These are phyloP conservation scores for Andrena chrysosceles DNA, from an alignment of 2,888 invertebrate genomes.

Conservation along the genomic window DNA sequence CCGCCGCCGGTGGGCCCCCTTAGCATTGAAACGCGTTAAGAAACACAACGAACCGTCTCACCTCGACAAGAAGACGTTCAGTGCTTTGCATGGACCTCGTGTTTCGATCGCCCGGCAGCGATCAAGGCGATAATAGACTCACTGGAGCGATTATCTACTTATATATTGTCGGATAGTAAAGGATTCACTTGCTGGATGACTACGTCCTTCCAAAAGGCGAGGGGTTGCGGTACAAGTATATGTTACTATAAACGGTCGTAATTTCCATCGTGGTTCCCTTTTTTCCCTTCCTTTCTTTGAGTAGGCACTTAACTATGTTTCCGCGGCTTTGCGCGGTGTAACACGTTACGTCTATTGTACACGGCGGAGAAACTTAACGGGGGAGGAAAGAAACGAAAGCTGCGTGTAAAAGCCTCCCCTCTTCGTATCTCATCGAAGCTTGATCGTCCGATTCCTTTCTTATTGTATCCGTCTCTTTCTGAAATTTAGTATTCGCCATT, in stretches of 20 bases:
- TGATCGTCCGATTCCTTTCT: conserved; percentile 47
- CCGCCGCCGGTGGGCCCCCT: not conserved
- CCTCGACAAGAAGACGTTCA: conserved; percentile 15
- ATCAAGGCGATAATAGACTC: conserved; percentile 53
- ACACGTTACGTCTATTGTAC: conserved; percentile 65
- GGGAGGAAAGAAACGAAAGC: conserved; percentile 41
- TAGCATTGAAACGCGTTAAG: not conserved
- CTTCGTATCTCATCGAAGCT: conserved; percentile 38
- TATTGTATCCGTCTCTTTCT: not conserved
- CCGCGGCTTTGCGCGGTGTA: conserved; percentile 64
- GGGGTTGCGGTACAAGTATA: conserved; percentile 43
- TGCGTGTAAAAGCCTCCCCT: conserved; percentile 53
- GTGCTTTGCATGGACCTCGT: not conserved
- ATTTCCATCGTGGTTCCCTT: conserved; percentile 62
- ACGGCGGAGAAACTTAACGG: conserved; percentile 46
- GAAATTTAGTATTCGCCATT: not conserved
- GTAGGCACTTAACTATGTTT: conserved; percentile 84
- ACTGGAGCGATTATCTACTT: conserved; percentile 68
- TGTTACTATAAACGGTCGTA: conserved; percentile 56
- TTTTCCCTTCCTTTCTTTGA: conserved; percentile 65
- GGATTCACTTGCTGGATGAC: conserved; percentile 66
- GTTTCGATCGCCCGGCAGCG: conserved; percentile 56
- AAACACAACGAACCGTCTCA: not conserved
- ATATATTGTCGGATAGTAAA: conserved; percentile 77
- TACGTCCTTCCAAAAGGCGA: conserved; percentile 63